Percentiles rank a stretch among this genome's conserved stretches.
phyloP scores from a whole-genome alignment of 2,888 invertebrate species.

The Isotomurus palustris region DNA sequence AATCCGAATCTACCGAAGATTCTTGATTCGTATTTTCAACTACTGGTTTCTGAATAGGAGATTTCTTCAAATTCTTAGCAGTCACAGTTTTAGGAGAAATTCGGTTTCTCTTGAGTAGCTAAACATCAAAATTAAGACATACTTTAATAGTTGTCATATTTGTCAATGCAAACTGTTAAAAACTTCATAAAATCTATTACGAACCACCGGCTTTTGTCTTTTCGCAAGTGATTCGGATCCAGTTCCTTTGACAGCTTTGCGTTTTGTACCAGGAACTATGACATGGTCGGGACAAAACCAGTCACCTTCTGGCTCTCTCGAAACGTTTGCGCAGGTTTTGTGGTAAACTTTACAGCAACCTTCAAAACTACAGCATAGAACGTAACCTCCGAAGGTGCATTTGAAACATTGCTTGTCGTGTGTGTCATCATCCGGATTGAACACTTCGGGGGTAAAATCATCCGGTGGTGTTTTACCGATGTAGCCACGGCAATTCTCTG shows the following conservation, averaged over 20 bases:
- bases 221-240: too few relatives aligned
- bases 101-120: too few relatives aligned
- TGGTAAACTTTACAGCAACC: slow-evolving; percentile 37
- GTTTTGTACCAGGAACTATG: neutral
- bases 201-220: too few relatives aligned
- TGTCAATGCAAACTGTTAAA: too few relatives aligned
- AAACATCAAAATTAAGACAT: too few relatives aligned
- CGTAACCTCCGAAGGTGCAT: slow-evolving; percentile 33
- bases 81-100: too few relatives aligned
- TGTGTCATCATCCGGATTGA: slow-evolving; percentile 17
- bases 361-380: slow-evolving; percentile 36
- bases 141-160: too few relatives aligned
- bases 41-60: too few relatives aligned
- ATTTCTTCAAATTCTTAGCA: too few relatives aligned
- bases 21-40: too few relatives aligned
- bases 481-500: slow-evolving; percentile 29
- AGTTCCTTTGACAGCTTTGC: neutral
- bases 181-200: too few relatives aligned
- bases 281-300: slow-evolving; percentile 27
- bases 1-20: too few relatives aligned
- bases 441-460: slow-evolving; percentile 10
- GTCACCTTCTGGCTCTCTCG: slow-evolving; percentile 18
- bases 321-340: slow-evolving; percentile 27
- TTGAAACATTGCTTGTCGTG: slow-evolving; percentile 39
- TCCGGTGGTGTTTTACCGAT: slow-evolving; percentile 26